A percentile compares a stretch with the other conserved stretches of the same genome.
Conservation (phyloP, 2,797 vertebrate species). For the Poliocrania exsul region DNA sequence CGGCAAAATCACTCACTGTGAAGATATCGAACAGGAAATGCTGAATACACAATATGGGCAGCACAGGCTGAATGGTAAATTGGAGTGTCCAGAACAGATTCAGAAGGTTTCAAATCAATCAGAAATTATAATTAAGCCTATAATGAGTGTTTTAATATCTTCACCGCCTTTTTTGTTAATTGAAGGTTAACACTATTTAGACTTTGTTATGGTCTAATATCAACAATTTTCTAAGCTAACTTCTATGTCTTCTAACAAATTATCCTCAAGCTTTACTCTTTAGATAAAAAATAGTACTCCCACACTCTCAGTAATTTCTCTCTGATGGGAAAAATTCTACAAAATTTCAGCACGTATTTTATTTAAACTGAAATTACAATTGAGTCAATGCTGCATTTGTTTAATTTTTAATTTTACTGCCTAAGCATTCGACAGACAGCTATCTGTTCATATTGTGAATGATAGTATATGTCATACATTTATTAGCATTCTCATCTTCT, state of each 20-base stretch:
- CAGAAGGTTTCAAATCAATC: conserved; percentile 57
- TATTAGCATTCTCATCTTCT: conserved; percentile 42
- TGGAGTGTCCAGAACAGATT: conserved; percentile 51
- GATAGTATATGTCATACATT: not conserved
- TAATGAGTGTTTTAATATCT: conserved; percentile 48
- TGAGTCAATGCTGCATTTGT: not conserved
- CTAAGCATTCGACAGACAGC: not conserved
- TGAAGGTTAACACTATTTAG: conserved; percentile 10
- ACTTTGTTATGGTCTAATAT: not conserved
- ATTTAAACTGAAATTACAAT: not conserved
- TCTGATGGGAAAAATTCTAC: not conserved
- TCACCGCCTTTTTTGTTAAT: not conserved
- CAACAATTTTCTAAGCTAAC: conserved; percentile 44
- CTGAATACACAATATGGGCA: conserved; percentile 75
- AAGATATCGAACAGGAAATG: conserved; percentile 78
- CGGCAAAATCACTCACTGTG: conserved; percentile 77
- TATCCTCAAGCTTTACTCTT: not conserved
- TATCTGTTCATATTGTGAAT: conserved; percentile 15
- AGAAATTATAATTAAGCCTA: conserved; percentile 67
- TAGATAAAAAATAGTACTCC: not conserved
- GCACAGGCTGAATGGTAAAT: conserved; percentile 59
- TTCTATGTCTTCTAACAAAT: not conserved
- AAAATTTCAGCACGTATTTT: not conserved
- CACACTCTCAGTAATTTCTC: not conserved
- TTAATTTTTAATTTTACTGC: conserved; percentile 21